These are phyloP conservation scores for Deroplatys truncata DNA, from an alignment of 2,888 invertebrate genomes.

Conservation along the genomic window DNA sequence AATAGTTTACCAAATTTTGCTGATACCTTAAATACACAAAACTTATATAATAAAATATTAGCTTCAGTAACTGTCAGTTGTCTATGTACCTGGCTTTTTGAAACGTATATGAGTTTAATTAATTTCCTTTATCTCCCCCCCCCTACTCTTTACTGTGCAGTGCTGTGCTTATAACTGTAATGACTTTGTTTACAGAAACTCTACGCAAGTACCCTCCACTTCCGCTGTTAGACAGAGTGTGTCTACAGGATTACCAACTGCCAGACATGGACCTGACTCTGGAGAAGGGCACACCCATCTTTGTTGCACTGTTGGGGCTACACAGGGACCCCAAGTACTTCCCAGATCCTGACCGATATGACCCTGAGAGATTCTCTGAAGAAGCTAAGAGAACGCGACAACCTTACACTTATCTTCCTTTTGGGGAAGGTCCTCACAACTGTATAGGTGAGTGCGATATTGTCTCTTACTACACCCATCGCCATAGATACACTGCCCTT, in stretches of 20 bases:
- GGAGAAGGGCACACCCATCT: conserved; percentile 22
- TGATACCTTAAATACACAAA: too few relatives aligned
- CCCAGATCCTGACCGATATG: conserved; percentile 25
- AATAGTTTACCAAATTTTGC: too few relatives aligned
- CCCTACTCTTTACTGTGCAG: too few relatives aligned
- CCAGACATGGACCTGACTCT: conserved; percentile 27
- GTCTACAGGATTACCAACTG: conserved; percentile 35
- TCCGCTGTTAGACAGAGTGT: conserved; percentile 38
- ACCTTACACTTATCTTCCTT: conserved; percentile 25
- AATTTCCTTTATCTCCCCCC: too few relatives aligned
- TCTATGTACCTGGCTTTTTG: too few relatives aligned
- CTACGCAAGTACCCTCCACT: conserved; percentile 38
- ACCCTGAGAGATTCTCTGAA: conserved; percentile 27
- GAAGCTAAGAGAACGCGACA: conserved; percentile 17
- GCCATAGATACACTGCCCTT: too few relatives aligned
- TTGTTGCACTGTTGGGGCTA: conserved; percentile 14
- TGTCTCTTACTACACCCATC: too few relatives aligned
- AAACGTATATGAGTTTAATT: too few relatives aligned
- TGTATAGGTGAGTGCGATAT: conserved; percentile 24
- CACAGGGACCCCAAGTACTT: conserved; percentile 23
- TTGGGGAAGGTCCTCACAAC: conserved; percentile 29
- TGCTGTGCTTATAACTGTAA: too few relatives aligned
- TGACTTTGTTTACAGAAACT: conserved; percentile 33
- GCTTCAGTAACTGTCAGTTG: too few relatives aligned
- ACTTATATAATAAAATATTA: too few relatives aligned